phyloP scores from a whole-genome alignment of 2,888 invertebrate genomes.

The Zonitis immaculata region DNA sequence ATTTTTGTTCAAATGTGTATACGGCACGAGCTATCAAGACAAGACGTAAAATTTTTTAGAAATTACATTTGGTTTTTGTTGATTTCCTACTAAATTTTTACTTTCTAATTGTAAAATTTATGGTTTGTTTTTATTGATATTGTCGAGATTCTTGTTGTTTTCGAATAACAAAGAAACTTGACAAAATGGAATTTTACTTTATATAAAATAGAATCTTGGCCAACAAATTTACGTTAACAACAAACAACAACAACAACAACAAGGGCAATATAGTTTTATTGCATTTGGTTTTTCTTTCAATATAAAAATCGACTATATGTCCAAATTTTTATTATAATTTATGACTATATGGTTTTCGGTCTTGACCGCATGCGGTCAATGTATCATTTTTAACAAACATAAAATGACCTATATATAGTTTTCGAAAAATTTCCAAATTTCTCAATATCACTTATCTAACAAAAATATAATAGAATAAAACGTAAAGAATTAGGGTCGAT shows the following conservation, averaged over 20 bases:
- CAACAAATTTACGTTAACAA: constrained; percentile 27
- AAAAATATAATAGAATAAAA: too few species aligned
- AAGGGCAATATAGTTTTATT: constrained; percentile 17
- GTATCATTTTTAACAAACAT: constrained; percentile 15
- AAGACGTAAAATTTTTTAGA: neutral
- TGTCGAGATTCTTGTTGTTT: constrained; percentile 22
- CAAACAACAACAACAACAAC: neutral
- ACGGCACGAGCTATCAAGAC: too few species aligned
- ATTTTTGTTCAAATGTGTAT: too few species aligned
- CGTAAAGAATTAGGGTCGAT: constrained; percentile 4
- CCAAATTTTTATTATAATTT: constrained; percentile 34
- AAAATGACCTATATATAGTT: constrained; percentile 27
- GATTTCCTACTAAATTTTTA: neutral
- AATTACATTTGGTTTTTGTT: neutral
- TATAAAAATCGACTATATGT: constrained; percentile 27
- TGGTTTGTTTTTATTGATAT: constrained; percentile 35
- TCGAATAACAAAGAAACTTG: neutral
- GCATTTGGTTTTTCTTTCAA: constrained; percentile 20
- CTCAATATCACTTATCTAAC: too few species aligned
- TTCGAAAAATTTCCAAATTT: constrained; percentile 2
- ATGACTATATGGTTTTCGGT: constrained; percentile 25
- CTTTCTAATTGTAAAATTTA: constrained; percentile 19
- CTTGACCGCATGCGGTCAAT: constrained; percentile 32
- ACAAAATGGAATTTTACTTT: constrained; percentile 3
- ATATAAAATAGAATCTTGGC: constrained; percentile 25